These are phyloP conservation scores for Cryptocephalus primarius DNA, from an alignment of 2,888 invertebrate genomes.

Conservation along the genomic window DNA sequence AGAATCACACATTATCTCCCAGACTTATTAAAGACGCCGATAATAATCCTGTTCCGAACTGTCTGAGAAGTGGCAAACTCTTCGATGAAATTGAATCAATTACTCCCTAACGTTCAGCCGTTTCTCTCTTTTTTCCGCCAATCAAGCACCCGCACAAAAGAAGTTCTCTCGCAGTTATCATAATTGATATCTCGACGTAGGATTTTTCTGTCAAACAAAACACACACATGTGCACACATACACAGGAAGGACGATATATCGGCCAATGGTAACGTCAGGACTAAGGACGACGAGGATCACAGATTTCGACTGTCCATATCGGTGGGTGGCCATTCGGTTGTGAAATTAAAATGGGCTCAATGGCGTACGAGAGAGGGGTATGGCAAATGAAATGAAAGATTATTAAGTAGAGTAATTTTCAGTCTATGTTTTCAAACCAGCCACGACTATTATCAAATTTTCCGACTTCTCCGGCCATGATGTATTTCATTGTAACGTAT, in stretches of 20 bases:
- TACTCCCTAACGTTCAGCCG: background rate
- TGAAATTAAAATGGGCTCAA: too few relatives aligned
- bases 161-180: constrained; percentile 13
- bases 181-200: constrained; percentile 22
- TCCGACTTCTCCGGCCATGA: too few relatives aligned
- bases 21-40: too few relatives aligned
- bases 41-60: too few relatives aligned
- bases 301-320: background rate
- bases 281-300: background rate
- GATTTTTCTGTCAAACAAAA: background rate
- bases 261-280: background rate
- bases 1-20: too few relatives aligned
- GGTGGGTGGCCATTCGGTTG: background rate
- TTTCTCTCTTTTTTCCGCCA: background rate
- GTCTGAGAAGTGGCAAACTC: background rate
- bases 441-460: too few relatives aligned
- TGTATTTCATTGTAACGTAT: too few relatives aligned
- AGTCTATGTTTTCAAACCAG: too few relatives aligned
- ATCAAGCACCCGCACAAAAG: background rate
- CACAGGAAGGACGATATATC: background rate
- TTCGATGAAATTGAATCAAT: background rate
- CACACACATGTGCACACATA: background rate
- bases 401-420: too few relatives aligned
- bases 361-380: too few relatives aligned
- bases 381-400: too few relatives aligned